Base-by-base conservation (phyloP, 2,888 invertebrate genomes). In the Lucinisca nassula region DNA sequence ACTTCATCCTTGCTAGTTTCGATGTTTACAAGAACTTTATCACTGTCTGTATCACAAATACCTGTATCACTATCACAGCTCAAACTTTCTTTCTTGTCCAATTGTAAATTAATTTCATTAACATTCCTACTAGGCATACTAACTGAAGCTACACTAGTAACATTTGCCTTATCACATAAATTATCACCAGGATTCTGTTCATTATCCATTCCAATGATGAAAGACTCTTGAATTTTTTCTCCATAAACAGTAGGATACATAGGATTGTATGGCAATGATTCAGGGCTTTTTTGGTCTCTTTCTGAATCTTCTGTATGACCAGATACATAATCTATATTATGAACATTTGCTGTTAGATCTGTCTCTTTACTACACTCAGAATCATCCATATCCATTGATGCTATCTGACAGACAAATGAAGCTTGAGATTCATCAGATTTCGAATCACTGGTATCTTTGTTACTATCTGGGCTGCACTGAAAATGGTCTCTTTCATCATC, bases 371-470 rank as follows among this genome's bases (percentile, higher is more conserved):
- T 17, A 17, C 8, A 6, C 6, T 81, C 78, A 61, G 30, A 45
- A 61, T 87, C 87, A 30, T 82, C 84, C 67, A 87, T 79, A 30
- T 70, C 81, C 81, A 87, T 87, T 17, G 72, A 49, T 49, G 81
- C 84, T 45, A 87, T 84, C 75, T 87, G 81, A n/a, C 79, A 32
- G 12, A 87, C 82, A 58, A 87, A 84, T 32, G 84, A 84, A 6
- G 78, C 49, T 35, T 87, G 87, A 32, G 87, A 87, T 51, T 84
- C 84, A 37, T 87, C 87, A 14, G 84, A 87, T 55, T 82, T 87
- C 0, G 79, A 79, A 55, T 84, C 84, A 40, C 74, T 35, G 8
- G 81, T 84, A 21, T 84, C 87, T 27, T 58, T 78, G 10, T 27
- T 37, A n/a, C 67, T 67, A 1, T 67, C 67, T 14, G 67, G 67